Conservation (phyloP, 2,113 vertebrate genomes). For the Petroica traversi region DNA sequence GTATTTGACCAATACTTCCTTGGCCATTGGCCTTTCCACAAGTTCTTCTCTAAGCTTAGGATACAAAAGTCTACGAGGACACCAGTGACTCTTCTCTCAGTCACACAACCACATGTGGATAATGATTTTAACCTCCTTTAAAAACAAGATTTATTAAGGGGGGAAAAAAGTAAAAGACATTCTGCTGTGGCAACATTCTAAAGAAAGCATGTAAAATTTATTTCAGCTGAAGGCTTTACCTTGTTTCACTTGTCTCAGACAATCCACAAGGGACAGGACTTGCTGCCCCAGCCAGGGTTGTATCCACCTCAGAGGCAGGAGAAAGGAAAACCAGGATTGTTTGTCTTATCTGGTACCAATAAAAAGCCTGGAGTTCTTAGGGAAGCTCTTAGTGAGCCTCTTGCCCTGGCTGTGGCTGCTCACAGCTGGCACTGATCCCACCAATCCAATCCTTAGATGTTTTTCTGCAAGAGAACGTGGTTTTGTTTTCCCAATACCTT, state of each 20-base stretch:
- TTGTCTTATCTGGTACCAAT: background rate
- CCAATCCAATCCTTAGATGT: background rate
- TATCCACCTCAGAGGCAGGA: background rate
- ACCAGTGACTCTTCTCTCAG: background rate
- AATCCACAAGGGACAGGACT: background rate
- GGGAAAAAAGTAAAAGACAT: background rate
- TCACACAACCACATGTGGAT: background rate
- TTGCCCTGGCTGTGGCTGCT: background rate
- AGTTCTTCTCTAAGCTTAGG: background rate
- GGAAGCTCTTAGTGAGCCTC: fast-evolving
- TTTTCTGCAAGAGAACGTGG: fast-evolving
- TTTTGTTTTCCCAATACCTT: background rate
- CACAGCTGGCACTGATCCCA: background rate
- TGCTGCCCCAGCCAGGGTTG: background rate
- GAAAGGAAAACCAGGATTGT: background rate
- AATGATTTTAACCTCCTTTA: background rate
- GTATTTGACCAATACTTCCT: background rate
- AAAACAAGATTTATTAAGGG: background rate
- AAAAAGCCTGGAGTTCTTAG: background rate
- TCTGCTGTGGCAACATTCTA: background rate
- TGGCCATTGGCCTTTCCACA: background rate
- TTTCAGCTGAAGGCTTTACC: background rate
- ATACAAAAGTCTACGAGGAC: background rate
- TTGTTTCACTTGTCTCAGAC: background rate
- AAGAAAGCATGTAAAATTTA: background rate